A percentile compares a stretch with the other conserved stretches of the same genome.
Evolutionary conservation across 2,888 invertebrate genomes (phyloP).

Genomic region (Drosophila fulvimacula): DNA sequence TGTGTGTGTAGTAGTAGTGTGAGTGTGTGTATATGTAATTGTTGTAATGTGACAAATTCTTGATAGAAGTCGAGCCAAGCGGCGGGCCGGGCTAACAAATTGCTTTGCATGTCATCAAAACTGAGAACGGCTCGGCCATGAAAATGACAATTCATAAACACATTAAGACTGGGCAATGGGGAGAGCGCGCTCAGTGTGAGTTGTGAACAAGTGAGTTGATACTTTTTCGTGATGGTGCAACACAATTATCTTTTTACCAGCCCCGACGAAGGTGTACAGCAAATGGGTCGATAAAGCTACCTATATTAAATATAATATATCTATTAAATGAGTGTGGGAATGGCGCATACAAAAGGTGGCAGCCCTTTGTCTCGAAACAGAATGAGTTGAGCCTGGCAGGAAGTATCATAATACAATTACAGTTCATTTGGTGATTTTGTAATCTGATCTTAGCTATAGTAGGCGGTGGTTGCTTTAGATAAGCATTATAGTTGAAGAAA

Average conservation of each 20-base stretch:
- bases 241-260: slow-evolving; percentile 41
- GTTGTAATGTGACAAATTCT: slow-evolving; percentile 53
- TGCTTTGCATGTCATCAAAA: slow-evolving; percentile 52
- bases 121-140: slow-evolving; percentile 28
- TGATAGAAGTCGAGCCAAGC: slow-evolving; percentile 20
- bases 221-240: slow-evolving; percentile 36
- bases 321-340: background rate
- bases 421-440: background rate
- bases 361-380: background rate
- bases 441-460: background rate
- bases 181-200: slow-evolving; percentile 21
- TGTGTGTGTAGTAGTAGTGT: background rate
- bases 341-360: slow-evolving; percentile 1
- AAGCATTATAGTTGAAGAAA: too few relatives aligned
- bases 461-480: background rate
- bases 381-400: slow-evolving; percentile 18
- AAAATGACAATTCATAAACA: slow-evolving; percentile 54
- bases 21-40: background rate
- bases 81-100: slow-evolving; percentile 41
- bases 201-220: slow-evolving; percentile 31
- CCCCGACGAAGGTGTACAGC: slow-evolving; percentile 13
- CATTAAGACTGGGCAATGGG: slow-evolving; percentile 53
- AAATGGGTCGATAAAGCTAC: slow-evolving; percentile 7
- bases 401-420: slow-evolving; percentile 8
- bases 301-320: background rate